phyloP scores from a whole-genome alignment of 2,888 invertebrate genomes.

The Eumacrocentrus americanus region DNA sequence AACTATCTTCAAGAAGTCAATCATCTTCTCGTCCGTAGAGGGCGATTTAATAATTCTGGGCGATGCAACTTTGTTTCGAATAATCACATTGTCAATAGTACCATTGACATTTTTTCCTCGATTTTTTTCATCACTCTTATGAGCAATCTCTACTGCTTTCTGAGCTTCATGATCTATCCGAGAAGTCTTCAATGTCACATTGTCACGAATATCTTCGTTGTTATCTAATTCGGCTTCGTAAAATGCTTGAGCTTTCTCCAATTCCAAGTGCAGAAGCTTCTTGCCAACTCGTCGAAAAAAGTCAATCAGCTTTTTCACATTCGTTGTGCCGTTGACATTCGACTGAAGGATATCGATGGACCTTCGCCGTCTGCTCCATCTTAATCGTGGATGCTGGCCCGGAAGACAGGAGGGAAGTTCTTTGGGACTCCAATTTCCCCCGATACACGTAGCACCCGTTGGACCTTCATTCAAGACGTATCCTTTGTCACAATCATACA shows the following conservation, averaged over 20 bases:
- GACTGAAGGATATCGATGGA: conserved; percentile 59
- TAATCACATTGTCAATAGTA: conserved; percentile 18
- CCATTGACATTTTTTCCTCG: background rate
- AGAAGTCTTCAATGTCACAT: background rate
- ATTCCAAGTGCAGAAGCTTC: conserved; percentile 53
- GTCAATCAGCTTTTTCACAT: conserved; percentile 55
- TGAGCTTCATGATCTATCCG: background rate
- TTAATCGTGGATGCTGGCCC: conserved; percentile 84
- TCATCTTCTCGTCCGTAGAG: conserved; percentile 55
- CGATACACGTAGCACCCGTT: conserved; percentile 93
- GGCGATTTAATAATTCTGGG: conserved; percentile 48
- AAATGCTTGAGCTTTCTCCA: conserved; percentile 47
- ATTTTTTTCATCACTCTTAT: conserved; percentile 7
- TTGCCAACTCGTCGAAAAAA: conserved; percentile 57
- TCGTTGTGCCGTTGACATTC: conserved; percentile 24
- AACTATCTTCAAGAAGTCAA: conserved; percentile 56
- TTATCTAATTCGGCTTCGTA: conserved; percentile 5
- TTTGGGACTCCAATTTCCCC: conserved; percentile 91
- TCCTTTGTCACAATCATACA: conserved; percentile 94
- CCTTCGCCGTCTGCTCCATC: conserved; percentile 77
- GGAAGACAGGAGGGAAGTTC: conserved; percentile 84
- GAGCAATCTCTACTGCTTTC: background rate
- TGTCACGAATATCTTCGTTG: background rate
- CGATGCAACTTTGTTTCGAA: conserved; percentile 39
- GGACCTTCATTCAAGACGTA: conserved; percentile 86